These are phyloP conservation scores for Dasypogon diadema DNA, from an alignment of 2,888 invertebrate genomes.

Conservation along the genomic window DNA sequence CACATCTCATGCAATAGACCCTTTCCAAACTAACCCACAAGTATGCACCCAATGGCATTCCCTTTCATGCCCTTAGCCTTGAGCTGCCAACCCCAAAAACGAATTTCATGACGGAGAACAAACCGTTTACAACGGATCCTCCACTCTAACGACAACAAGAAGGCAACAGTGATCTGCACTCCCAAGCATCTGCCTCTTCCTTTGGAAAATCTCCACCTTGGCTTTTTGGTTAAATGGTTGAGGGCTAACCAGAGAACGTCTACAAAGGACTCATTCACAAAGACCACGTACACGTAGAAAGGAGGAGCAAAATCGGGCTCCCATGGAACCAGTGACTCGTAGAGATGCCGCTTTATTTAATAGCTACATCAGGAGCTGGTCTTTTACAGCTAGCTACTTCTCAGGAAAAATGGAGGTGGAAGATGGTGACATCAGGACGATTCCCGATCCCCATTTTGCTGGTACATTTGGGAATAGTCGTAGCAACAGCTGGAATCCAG, in stretches of 20 bases:
- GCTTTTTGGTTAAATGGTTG: constrained; percentile 37
- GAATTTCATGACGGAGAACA: constrained; percentile 43
- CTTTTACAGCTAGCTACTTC: constrained; percentile 21
- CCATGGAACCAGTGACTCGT: constrained; percentile 20
- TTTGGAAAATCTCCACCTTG: constrained; percentile 35
- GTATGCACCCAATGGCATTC: constrained; percentile 6
- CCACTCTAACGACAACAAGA: constrained; percentile 37
- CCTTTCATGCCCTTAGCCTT: constrained; percentile 20
- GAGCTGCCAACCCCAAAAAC: constrained; percentile 50
- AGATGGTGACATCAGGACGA: constrained; percentile 31
- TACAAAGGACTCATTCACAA: constrained; percentile 24
- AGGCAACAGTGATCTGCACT: constrained; percentile 25
- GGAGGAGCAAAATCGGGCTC: background rate
- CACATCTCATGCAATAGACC: background rate
- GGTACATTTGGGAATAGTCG: constrained; percentile 3
- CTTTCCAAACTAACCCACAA: constrained; percentile 38
- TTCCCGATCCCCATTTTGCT: background rate
- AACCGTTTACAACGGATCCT: constrained; percentile 45
- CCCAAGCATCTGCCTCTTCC: constrained; percentile 24
- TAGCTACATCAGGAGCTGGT: constrained; percentile 47
- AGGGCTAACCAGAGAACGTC: constrained; percentile 42
- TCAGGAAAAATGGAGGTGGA: constrained; percentile 36
- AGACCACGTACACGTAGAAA: background rate
- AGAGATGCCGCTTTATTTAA: constrained; percentile 39
- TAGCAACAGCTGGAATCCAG: constrained; percentile 22